Evolutionary conservation across 2,888 invertebrate species (phyloP).

Genomic region (Metellina segmentata): DNA sequence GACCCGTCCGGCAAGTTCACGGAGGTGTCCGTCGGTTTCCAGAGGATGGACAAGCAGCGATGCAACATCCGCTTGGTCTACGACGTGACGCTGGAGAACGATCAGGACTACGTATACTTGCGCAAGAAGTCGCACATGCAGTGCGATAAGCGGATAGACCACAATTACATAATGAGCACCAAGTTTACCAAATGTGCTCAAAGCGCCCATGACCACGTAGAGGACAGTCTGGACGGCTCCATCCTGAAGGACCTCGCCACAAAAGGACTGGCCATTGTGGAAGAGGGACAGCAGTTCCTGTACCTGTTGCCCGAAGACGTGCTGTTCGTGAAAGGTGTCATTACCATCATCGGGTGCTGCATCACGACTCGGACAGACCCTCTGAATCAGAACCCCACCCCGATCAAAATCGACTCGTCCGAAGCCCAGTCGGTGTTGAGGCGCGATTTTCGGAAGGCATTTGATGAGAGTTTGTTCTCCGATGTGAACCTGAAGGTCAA

Average conservation of each 20-base stretch:
- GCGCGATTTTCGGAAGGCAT: neutral
- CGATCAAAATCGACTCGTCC: neutral
- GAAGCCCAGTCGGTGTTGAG: neutral
- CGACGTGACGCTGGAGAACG: neutral
- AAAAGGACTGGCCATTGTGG: neutral
- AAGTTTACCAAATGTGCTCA: neutral
- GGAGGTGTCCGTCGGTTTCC: neutral
- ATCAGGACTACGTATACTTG: neutral
- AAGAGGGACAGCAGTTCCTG: neutral
- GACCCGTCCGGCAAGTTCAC: neutral
- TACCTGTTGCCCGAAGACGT: neutral
- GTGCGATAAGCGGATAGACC: neutral
- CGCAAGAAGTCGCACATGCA: neutral
- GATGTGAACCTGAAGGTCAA: neutral
- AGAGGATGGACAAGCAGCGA: neutral
- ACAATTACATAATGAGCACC: neutral
- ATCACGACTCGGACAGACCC: neutral
- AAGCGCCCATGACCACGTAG: too few relatives aligned
- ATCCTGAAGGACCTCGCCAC: neutral
- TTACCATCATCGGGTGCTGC: conserved; percentile 14
- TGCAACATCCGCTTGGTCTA: neutral
- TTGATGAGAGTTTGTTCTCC: neutral
- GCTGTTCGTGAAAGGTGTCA: neutral
- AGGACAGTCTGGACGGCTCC: neutral
- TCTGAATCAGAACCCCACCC: neutral